These are phyloP conservation scores for Ligdia adustata DNA, from an alignment of 2,888 invertebrate genomes.

Conservation along the genomic window DNA sequence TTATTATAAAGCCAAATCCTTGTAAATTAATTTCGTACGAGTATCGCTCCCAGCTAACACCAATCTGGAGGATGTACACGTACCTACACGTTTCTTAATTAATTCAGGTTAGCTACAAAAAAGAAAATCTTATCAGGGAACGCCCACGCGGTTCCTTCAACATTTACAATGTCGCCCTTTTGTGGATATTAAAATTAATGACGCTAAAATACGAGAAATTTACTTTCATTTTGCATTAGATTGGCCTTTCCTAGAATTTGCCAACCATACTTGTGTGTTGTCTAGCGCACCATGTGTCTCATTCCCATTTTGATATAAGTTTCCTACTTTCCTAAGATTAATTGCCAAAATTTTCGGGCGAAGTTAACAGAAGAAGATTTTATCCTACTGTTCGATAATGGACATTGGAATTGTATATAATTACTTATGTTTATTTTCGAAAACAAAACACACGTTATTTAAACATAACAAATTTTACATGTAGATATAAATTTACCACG, in stretches of 20 bases:
- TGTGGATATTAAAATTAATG: slow-evolving; percentile 1
- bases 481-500: no score
- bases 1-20: slow-evolving; percentile 34
- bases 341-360: slow-evolving; percentile 38
- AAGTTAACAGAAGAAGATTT: slow-evolving; percentile 25
- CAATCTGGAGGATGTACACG: slow-evolving; percentile 50
- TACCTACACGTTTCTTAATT: slow-evolving; percentile 50
- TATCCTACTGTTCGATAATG: slow-evolving; percentile 21
- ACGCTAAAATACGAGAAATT: slow-evolving; percentile 3
- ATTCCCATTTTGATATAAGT: slow-evolving; percentile 35
- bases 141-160: slow-evolving; percentile 43
- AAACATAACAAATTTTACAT: no score
- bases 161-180: slow-evolving; percentile 25
- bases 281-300: slow-evolving; percentile 32
- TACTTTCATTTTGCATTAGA: slow-evolving; percentile 3
- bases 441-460: no score
- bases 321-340: slow-evolving; percentile 41
- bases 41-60: slow-evolving; percentile 57
- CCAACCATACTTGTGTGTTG: background rate
- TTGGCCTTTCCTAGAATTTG: background rate
- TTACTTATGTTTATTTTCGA: no score
- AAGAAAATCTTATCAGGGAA: slow-evolving; percentile 46
- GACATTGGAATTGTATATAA: no score
- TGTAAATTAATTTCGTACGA: slow-evolving; percentile 51
- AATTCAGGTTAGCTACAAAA: slow-evolving; percentile 47